Percentiles rank a stretch among this genome's conserved stretches.
phyloP scores from a whole-genome alignment of 2,797 vertebrate species.

The Lutra lutra region DNA sequence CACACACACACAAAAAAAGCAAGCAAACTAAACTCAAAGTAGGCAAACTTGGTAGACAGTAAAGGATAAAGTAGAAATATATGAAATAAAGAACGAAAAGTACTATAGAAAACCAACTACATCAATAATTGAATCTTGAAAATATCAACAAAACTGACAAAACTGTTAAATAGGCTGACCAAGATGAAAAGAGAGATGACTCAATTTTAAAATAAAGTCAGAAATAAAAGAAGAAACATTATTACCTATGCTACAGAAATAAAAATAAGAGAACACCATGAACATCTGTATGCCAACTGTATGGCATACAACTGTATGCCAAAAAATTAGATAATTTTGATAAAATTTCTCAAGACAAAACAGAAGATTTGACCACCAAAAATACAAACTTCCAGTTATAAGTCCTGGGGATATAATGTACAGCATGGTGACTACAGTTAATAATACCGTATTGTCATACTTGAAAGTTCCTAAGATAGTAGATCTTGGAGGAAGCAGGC shows the following conservation, averaged over 20 bases:
- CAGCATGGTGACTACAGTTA: background rate
- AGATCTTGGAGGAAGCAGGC: too few relatives aligned
- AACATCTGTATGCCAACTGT: background rate
- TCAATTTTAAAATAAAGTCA: background rate
- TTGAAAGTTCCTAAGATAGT: background rate
- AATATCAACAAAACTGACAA: background rate
- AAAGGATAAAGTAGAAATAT: background rate
- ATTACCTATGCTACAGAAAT: background rate
- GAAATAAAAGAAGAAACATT: background rate
- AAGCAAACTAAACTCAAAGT: background rate
- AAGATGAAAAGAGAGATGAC: background rate
- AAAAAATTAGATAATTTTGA: background rate
- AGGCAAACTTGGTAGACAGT: background rate
- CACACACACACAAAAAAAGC: background rate
- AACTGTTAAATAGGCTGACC: background rate
- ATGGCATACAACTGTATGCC: background rate
- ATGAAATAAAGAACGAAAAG: background rate
- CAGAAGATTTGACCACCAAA: background rate
- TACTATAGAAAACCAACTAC: background rate
- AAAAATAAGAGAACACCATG: background rate
- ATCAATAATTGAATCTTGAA: background rate
- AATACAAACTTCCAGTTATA: background rate
- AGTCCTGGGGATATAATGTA: background rate
- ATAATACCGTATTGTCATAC: background rate
- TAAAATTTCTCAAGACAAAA: background rate